phyloP scores from a whole-genome alignment of 2,797 vertebrate species.

The Etheostoma nigrum region DNA sequence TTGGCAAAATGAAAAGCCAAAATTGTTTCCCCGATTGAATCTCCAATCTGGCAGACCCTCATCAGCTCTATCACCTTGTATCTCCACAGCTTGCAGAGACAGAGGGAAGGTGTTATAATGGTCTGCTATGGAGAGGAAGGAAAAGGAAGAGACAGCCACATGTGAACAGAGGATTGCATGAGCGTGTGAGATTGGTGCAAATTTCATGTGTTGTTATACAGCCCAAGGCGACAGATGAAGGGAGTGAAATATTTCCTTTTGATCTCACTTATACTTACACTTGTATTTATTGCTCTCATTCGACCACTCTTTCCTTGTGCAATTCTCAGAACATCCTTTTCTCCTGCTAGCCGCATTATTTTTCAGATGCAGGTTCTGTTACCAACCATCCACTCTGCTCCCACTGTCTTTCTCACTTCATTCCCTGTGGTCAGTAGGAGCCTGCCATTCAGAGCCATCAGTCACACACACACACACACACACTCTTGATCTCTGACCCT shows the following conservation, averaged over 20 bases:
- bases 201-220: slow-evolving; percentile 33
- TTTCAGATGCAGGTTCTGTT: slow-evolving; percentile 42
- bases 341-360: slow-evolving; percentile 11
- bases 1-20: not conserved
- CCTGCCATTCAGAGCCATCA: slow-evolving; percentile 9
- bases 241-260: slow-evolving; percentile 34
- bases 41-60: slow-evolving; percentile 3
- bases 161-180: slow-evolving; percentile 3
- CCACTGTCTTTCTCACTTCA: slow-evolving; percentile 20
- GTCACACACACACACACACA: not conserved
- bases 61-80: slow-evolving; percentile 14
- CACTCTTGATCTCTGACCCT: slow-evolving; percentile 40
- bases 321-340: slow-evolving; percentile 11
- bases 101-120: slow-evolving; percentile 14
- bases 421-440: slow-evolving; percentile 9
- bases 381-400: slow-evolving; percentile 5
- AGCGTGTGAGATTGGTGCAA: slow-evolving; percentile 17
- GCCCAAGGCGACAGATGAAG: slow-evolving; percentile 41
- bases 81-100: slow-evolving; percentile 20
- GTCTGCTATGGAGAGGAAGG: slow-evolving; percentile 31
- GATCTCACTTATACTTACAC: slow-evolving; percentile 31
- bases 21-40: slow-evolving; percentile 29
- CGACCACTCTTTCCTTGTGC: not conserved
- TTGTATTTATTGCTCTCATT: slow-evolving; percentile 23
- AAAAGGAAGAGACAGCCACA: slow-evolving; percentile 28